Conservation (phyloP, 2,797 vertebrate species). For the Sarcophilus harrisii region DNA sequence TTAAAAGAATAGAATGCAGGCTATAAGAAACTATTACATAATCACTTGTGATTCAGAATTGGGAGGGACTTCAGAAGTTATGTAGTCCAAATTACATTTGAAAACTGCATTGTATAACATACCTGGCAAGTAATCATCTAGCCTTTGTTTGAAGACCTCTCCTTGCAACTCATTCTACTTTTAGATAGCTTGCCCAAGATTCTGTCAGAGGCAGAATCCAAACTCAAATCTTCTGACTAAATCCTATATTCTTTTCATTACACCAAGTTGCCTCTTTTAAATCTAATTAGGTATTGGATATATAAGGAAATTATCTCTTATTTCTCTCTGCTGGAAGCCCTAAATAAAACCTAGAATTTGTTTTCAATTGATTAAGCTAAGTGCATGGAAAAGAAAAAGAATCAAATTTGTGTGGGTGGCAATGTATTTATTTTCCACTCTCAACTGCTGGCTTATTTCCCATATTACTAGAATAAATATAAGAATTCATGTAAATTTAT, state of each 20-base stretch:
- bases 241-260: neutral
- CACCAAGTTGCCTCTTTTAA: neutral
- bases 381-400: neutral
- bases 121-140: neutral
- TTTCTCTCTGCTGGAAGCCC: conserved; percentile 20
- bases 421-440: conserved; percentile 15
- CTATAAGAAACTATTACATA: neutral
- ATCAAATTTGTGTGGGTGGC: conserved; percentile 7
- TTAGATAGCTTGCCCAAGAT: neutral
- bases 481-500: conserved; percentile 55
- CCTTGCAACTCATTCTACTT: neutral
- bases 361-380: conserved; percentile 21
- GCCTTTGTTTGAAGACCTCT: neutral
- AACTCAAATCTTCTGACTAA: neutral
- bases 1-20: neutral
- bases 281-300: neutral
- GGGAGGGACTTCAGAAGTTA: neutral
- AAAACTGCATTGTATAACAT: neutral
- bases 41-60: neutral
- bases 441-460: neutral
- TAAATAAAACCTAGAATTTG: conserved; percentile 33
- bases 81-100: neutral
- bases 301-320: conserved; percentile 19
- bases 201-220: neutral
- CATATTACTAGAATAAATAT: conserved; percentile 35